These are phyloP conservation scores for Setophaga coronata DNA, from an alignment of 2,113 vertebrate genomes.

Conservation along the genomic window DNA sequence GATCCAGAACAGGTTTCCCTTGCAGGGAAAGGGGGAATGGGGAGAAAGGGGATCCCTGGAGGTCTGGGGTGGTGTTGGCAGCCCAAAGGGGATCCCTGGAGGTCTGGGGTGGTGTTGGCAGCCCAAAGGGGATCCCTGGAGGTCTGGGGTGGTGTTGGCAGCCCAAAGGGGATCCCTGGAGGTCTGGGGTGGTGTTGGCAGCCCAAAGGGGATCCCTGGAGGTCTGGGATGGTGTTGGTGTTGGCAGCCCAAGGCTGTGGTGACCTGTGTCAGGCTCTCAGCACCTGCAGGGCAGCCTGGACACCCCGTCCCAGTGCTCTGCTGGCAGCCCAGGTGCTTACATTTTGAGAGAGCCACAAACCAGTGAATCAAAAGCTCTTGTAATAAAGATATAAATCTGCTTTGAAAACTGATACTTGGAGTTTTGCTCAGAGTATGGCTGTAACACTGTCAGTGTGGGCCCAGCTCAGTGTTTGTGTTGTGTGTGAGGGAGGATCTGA, in stretches of 20 bases:
- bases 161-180: background rate
- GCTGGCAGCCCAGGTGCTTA: background rate
- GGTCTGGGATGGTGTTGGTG: fast-evolving
- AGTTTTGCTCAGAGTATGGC: background rate
- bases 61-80: fast-evolving
- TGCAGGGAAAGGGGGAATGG: background rate
- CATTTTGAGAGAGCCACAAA: background rate
- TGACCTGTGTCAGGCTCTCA: background rate
- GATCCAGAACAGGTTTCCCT: background rate
- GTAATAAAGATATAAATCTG: background rate
- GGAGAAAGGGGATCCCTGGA: background rate
- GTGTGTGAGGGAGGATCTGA: background rate
- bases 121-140: no score
- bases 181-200: no score
- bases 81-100: no score
- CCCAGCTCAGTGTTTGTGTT: background rate
- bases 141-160: background rate
- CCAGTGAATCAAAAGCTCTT: background rate
- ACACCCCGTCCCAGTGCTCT: fast-evolving
- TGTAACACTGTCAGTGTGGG: background rate
- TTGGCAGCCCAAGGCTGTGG: background rate
- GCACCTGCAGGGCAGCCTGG: background rate
- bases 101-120: no score
- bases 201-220: no score
- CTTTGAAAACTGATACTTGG: background rate